Evolutionary conservation across 1,140 invertebrate species (phyloP).

Genomic region (Heliothis subflexa): DNA sequence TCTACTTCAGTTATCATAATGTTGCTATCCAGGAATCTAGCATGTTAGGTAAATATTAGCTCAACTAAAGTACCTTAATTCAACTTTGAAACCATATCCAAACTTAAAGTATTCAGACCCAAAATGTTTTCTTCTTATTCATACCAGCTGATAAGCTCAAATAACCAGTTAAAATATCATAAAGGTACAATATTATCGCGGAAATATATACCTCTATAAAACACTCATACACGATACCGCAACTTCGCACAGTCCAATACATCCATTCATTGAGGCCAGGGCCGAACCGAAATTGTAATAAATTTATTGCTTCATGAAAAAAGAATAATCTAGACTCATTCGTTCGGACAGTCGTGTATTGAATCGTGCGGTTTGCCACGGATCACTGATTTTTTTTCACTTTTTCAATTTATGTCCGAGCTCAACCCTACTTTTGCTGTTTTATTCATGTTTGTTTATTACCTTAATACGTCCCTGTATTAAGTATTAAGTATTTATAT

Average conservation of each 20-base stretch:
- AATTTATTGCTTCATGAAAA: constrained; percentile 38
- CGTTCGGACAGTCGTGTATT: constrained; percentile 42
- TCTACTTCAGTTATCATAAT: too few species aligned
- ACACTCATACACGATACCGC: constrained; percentile 12
- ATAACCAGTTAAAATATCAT: neutral
- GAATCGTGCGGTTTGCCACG: constrained; percentile 27
- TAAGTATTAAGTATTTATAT: neutral
- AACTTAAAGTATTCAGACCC: too few species aligned
- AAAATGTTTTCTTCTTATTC: neutral
- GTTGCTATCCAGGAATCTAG: too few species aligned
- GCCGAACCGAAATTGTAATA: constrained; percentile 24
- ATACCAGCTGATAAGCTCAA: neutral
- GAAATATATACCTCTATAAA: constrained; percentile 2
- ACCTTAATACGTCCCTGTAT: constrained; percentile 18
- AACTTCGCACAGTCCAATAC: constrained; percentile 20
- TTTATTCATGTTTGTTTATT: constrained; percentile 7
- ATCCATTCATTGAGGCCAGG: constrained; percentile 25
- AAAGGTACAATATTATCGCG: constrained; percentile 8
- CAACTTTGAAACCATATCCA: too few species aligned
- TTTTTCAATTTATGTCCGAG: constrained; percentile 39
- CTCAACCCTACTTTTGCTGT: constrained; percentile 7
- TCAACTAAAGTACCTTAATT: too few species aligned
- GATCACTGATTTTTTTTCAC: constrained; percentile 14
- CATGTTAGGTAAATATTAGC: too few species aligned
- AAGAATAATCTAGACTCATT: constrained; percentile 35